Evolutionary conservation across 2,797 vertebrate genomes (phyloP), one percentile per base, ranked within the genome.

Genomic region (Falco biarmicus): DNA sequence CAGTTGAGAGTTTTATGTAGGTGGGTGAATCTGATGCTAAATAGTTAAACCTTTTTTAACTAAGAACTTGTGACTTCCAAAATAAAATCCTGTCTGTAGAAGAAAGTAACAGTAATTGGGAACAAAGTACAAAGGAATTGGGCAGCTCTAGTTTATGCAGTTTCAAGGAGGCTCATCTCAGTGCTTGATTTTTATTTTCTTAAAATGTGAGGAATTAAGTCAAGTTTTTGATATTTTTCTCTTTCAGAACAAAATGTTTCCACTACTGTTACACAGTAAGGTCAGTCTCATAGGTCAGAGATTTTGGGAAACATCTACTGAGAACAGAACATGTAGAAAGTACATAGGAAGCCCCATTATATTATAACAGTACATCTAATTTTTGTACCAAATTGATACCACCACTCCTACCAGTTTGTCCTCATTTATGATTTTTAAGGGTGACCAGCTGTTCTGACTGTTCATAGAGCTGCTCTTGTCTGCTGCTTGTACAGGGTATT

Each of bases 11-110:
- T 65, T 96, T 95, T 94, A 79, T 85, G 86, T 96, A 93, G 87
- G 94, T 93, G 90, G 88, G 31, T 69, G 84, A 70, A 68, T 68
- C 39, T 89, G 86, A 96, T 87, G 88, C 50, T 93, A 95, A 96
- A 95, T 41, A 94, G 94, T 96, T 96, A 96, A 96, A 94, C 28
- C 69, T 87, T 47, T 89, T 95, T 83, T 90, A 89, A 80, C 45
- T 59, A 80, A 85, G 73, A 84, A 80, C 57, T 88, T 95, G 68
- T 95, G 90, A 86, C 57, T 94, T 94, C 75, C 64, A 87, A 95
- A 95, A 96, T 89, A 95, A 92, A 90, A 65, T 68, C 60, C n/a
- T 92, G 29, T 48, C 28, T 64, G 37, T 25, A 34, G 60, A 74
- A 83, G 47, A 82, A 91, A 86, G 16, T 9, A 89, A n/a, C 21